Conservation (phyloP, 2,888 invertebrate species). For the Eupithecia centaureata region DNA sequence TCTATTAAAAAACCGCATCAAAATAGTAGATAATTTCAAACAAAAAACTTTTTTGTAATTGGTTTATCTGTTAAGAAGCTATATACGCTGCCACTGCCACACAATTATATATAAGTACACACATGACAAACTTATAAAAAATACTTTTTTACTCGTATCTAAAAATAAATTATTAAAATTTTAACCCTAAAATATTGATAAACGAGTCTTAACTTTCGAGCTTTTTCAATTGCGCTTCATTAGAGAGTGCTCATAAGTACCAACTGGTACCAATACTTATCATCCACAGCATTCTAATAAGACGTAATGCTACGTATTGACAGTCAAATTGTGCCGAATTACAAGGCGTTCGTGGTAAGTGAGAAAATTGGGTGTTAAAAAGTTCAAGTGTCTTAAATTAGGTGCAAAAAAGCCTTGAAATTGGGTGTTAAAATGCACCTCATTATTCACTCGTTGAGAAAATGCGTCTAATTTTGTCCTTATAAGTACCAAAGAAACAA, state of each 20-base stretch:
- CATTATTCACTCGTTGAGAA: conserved; percentile 48
- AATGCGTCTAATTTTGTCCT: conserved; percentile 45
- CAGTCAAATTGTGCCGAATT: conserved; percentile 67
- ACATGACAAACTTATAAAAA: no score
- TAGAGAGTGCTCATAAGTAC: not conserved
- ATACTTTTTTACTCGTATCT: no score
- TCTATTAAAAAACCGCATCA: no score
- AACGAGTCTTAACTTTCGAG: not conserved
- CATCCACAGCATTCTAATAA: conserved; percentile 33
- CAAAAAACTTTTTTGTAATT: no score
- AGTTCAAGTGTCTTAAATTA: conserved; percentile 55
- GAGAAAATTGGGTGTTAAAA: conserved; percentile 78
- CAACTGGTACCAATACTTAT: conserved; percentile 17
- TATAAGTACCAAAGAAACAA: no score
- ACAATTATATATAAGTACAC: no score
- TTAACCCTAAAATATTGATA: not conserved
- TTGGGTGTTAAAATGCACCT: conserved; percentile 40
- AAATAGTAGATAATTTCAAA: no score
- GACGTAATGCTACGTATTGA: conserved; percentile 48
- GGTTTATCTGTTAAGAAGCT: no score
- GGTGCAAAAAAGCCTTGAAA: conserved; percentile 60
- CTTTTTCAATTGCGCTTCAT: conserved; percentile 4
- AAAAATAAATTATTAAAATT: no score
- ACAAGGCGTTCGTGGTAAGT: conserved; percentile 63
- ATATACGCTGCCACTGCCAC: no score